phyloP scores from a whole-genome alignment of 2,797 vertebrate genomes.

The Eurystomus glaucurus region DNA sequence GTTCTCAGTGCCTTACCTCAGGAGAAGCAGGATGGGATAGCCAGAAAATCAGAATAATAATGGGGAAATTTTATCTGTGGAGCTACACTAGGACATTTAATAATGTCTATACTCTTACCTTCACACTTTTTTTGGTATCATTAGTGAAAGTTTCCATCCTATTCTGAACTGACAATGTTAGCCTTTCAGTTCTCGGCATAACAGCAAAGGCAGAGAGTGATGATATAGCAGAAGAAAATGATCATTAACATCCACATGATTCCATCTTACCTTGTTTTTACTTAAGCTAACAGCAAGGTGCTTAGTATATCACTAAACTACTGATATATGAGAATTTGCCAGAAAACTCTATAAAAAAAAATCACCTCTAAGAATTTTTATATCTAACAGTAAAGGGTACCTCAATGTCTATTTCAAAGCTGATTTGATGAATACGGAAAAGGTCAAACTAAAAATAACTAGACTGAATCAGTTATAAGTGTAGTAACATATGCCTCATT shows the following conservation, averaged over 20 bases:
- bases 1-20: not conserved
- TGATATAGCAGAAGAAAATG: not conserved
- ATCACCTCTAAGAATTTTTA: slow-evolving; percentile 67
- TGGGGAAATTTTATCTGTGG: not conserved
- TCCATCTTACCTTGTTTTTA: slow-evolving; percentile 37
- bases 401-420: slow-evolving; percentile 84
- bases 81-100: not conserved
- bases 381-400: slow-evolving; percentile 80
- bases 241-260: slow-evolving; percentile 36
- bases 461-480: slow-evolving; percentile 81
- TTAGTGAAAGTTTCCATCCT: not conserved
- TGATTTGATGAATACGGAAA: slow-evolving; percentile 85
- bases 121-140: not conserved
- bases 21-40: not conserved
- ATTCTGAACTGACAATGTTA: not conserved
- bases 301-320: slow-evolving; percentile 40
- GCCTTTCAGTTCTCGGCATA: slow-evolving; percentile 15
- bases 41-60: slow-evolving; percentile 26
- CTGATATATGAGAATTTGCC: slow-evolving; percentile 40
- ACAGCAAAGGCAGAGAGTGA: not conserved
- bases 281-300: slow-evolving; percentile 62
- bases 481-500: slow-evolving; percentile 85
- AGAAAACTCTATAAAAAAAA: slow-evolving; percentile 65
- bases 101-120: not conserved
- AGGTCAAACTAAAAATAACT: slow-evolving; percentile 88